A percentile compares a stretch with the other conserved stretches of the same genome.
Conservation (phyloP, 2,888 invertebrate species). For the Eupithecia subfuscata region DNA sequence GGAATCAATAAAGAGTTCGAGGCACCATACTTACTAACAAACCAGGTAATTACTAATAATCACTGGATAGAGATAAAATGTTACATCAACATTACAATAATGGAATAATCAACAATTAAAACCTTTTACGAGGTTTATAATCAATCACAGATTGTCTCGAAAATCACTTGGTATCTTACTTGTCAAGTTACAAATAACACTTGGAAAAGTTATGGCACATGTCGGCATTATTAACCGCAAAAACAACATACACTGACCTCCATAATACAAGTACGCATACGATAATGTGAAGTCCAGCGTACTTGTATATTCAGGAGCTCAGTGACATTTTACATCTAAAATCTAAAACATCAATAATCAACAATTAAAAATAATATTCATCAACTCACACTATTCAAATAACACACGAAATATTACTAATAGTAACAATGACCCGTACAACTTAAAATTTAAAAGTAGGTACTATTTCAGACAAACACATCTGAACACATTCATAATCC, state of each 20-base stretch:
- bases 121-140: constrained; percentile 23
- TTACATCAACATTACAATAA: constrained; percentile 21
- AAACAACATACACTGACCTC: constrained; percentile 24
- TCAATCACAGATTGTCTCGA: constrained; percentile 36
- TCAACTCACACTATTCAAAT: constrained; percentile 25
- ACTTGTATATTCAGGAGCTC: neutral
- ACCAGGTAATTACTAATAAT: neutral
- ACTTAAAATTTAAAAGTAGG: constrained; percentile 25
- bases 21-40: neutral
- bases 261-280: neutral
- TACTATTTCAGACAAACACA: constrained; percentile 24
- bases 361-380: constrained; percentile 41
- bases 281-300: neutral
- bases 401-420: constrained; percentile 21
- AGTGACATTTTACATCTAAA: constrained; percentile 21
- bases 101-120: constrained; percentile 29
- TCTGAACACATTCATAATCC: constrained; percentile 43
- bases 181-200: constrained; percentile 32
- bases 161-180: constrained; percentile 26
- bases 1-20: neutral
- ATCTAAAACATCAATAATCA: constrained; percentile 37
- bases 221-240: constrained; percentile 20
- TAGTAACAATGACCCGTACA: constrained; percentile 19
- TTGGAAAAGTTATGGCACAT: constrained; percentile 31
- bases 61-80: constrained; percentile 8